phyloP scores from a whole-genome alignment of 2,113 vertebrate species.

The Mobula hypostoma region DNA sequence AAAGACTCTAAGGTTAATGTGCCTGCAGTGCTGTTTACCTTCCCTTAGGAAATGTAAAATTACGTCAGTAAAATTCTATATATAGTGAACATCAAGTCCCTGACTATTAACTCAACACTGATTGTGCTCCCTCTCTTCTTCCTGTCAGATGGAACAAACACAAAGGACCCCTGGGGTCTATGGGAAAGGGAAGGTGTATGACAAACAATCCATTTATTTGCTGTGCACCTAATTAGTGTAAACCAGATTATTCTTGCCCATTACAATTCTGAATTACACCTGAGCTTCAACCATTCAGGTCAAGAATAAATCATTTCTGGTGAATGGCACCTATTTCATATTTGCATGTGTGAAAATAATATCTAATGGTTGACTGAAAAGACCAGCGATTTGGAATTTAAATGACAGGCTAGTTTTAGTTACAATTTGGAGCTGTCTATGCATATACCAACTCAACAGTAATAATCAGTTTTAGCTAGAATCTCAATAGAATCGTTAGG shows the following conservation, averaged over 20 bases:
- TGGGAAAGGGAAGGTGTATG: background rate
- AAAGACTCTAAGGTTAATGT: conserved; percentile 9
- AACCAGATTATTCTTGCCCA: background rate
- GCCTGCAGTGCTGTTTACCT: background rate
- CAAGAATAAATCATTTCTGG: conserved; percentile 10
- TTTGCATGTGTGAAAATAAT: background rate
- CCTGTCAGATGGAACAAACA: background rate
- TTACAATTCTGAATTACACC: conserved; percentile 17
- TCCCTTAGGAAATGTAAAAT: conserved; percentile 1
- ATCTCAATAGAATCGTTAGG: background rate
- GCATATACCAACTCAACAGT: background rate
- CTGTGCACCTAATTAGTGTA: background rate
- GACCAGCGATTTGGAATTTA: background rate
- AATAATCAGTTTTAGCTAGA: background rate
- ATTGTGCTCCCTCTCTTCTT: background rate
- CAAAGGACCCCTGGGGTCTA: background rate
- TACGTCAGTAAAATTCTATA: conserved; percentile 28
- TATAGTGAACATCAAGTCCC: background rate
- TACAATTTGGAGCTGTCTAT: background rate
- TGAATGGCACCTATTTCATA: background rate
- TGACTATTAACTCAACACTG: background rate
- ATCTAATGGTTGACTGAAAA: too few relatives aligned
- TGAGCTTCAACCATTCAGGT: background rate
- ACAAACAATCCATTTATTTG: background rate
- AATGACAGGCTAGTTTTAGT: background rate